A percentile compares a stretch with the other conserved stretches of the same genome.
phyloP scores from a whole-genome alignment of 2,113 vertebrate species.

The Prochilodus magdalenae region DNA sequence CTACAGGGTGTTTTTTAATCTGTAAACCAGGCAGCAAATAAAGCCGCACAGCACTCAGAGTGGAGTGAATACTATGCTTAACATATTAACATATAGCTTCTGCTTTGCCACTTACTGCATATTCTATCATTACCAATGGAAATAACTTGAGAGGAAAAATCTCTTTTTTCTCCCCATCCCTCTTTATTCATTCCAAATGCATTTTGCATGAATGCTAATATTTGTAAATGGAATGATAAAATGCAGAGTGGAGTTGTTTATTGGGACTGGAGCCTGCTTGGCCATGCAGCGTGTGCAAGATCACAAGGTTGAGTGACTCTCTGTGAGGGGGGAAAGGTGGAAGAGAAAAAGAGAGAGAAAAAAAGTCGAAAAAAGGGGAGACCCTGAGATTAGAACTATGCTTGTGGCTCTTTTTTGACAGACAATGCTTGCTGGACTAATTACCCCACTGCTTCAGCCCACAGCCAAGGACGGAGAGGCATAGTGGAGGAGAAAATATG shows the following conservation, averaged over 20 bases:
- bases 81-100: slow-evolving; percentile 30
- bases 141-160: slow-evolving; percentile 57
- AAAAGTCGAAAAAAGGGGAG: slow-evolving; percentile 42
- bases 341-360: background rate
- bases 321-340: background rate
- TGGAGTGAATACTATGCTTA: background rate
- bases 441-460: slow-evolving; percentile 53
- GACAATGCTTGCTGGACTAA: slow-evolving; percentile 58
- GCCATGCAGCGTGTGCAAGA: slow-evolving; percentile 45
- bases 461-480: slow-evolving; percentile 50
- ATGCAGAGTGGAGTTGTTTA: slow-evolving; percentile 57
- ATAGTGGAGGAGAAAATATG: background rate
- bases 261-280: slow-evolving; percentile 58
- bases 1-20: no score
- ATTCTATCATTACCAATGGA: slow-evolving; percentile 50
- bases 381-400: slow-evolving; percentile 49
- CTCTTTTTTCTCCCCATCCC: slow-evolving; percentile 56
- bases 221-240: slow-evolving; percentile 67
- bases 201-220: slow-evolving; percentile 71
- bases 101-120: slow-evolving; percentile 15
- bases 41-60: background rate
- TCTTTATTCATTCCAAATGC: slow-evolving; percentile 64
- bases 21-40: background rate
- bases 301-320: slow-evolving; percentile 59
- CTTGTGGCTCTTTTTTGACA: slow-evolving; percentile 49